phyloP scores from a whole-genome alignment of 2,888 invertebrate species.

The Apodemia arnacis region DNA sequence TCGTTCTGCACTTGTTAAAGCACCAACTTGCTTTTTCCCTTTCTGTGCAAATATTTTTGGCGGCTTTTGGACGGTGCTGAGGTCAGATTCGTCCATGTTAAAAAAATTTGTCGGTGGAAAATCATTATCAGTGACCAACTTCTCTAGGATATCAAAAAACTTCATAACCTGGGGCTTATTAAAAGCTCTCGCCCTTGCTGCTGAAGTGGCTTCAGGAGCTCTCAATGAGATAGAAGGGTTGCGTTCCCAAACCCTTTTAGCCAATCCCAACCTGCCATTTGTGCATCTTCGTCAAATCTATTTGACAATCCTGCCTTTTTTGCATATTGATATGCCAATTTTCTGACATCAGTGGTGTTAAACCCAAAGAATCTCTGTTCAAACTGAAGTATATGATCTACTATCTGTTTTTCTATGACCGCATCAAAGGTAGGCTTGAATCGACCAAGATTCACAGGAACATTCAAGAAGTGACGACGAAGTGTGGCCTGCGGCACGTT shows the following conservation, averaged over 20 bases:
- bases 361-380: neutral
- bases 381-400: no score
- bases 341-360: neutral
- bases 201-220: neutral
- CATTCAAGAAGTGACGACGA: no score
- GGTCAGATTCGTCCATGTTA: conserved; percentile 88
- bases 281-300: neutral
- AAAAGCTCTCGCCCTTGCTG: neutral
- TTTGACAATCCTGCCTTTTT: neutral
- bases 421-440: no score
- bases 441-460: no score
- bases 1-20: conserved; percentile 86
- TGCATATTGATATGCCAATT: neutral
- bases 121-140: neutral
- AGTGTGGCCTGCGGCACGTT: no score
- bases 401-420: no score
- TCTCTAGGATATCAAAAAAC: neutral
- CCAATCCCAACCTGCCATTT: neutral
- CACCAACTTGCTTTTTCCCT: conserved; percentile 86
- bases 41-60: neutral
- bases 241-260: neutral
- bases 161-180: neutral
- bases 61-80: conserved; percentile 87
- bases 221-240: neutral
- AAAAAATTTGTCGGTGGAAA: conserved; percentile 81